phyloP scores from a whole-genome alignment of 2,113 vertebrate species.

The Aplodontia rufa region DNA sequence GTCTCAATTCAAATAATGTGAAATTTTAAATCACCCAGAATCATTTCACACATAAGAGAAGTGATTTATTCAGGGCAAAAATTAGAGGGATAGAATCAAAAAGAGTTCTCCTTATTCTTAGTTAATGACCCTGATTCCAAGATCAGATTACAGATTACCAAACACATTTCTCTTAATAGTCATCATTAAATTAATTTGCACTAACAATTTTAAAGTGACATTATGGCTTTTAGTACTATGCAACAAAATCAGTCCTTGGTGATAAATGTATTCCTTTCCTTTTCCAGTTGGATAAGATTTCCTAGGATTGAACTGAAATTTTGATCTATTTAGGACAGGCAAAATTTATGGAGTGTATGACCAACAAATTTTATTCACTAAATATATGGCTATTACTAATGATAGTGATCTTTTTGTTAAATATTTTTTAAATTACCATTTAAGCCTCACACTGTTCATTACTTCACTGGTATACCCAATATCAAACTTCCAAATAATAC shows the following conservation, averaged over 20 bases:
- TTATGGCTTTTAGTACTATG: background rate
- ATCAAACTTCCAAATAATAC: background rate
- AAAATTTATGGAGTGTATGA: background rate
- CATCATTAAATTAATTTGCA: slow-evolving; percentile 17
- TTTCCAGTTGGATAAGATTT: background rate
- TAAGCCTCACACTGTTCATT: background rate
- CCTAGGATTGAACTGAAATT: background rate
- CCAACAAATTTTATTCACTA: background rate
- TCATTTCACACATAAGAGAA: background rate
- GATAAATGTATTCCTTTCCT: background rate
- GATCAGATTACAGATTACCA: slow-evolving; percentile 32
- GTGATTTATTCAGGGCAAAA: background rate
- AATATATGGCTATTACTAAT: background rate
- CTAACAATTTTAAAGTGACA: background rate
- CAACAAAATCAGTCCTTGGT: background rate
- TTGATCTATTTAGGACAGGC: background rate
- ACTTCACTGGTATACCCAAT: background rate
- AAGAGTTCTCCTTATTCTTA: slow-evolving; percentile 1
- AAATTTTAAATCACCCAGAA: slow-evolving; percentile 32
- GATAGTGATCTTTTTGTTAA: background rate
- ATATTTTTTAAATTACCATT: slow-evolving; percentile 10
- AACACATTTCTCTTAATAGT: slow-evolving; percentile 15
- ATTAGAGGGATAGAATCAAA: slow-evolving; percentile 2
- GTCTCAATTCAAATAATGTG: background rate
- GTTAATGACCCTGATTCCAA: slow-evolving; percentile 4